Base-by-base conservation (phyloP, 2,113 vertebrate genomes). In the Nanger granti region DNA sequence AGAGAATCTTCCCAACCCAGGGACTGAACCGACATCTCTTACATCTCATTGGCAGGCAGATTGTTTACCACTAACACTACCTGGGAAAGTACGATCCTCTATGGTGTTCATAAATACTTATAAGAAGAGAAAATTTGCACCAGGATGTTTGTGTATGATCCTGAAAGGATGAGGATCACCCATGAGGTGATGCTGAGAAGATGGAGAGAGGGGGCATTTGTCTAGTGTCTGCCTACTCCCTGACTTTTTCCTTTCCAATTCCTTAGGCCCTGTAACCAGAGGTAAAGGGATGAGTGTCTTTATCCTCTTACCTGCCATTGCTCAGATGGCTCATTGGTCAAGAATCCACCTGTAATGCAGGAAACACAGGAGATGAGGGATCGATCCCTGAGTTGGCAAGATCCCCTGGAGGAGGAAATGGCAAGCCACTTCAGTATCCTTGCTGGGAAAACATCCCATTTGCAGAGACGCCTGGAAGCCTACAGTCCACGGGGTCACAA, bases 11-110 rank as follows among this genome's bases (percentile, higher is more conserved):
- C n/a, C n/a, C 20, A 73, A 73, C 20, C 18, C 20, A 24, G 20
- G 2, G n/a, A 37, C 37, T 2, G 1, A 37, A 24, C n/a, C 0
- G 4, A 37, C 2, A 3, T 69, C 34, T 37, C 66, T 37, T 69
- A 69, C 18, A 37, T 37, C 18, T 73, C 9, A 6, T 37, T 73
- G n/a, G 20, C 2, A 73, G 20, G n/a, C 66, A 73, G 66, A 1
- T 37, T 37, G 1, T 12, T 73, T 73, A 73, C 9, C n/a, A 73
- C n/a, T 73, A 73, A n/a, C 9, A 73, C 10, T 37, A 73, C 66
- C n/a, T 73, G n/a, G 66, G n/a, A 37, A 73, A 73, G 66, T 37
- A 73, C 20, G 12, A 73, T 37, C 66, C 9, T 73, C n/a, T 37
- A 11, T 73, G 66, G 66, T 73, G n/a, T 73, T 12, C 66, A 73